Base-by-base conservation (phyloP, 2,113 vertebrate species). In the Platanista minor region DNA sequence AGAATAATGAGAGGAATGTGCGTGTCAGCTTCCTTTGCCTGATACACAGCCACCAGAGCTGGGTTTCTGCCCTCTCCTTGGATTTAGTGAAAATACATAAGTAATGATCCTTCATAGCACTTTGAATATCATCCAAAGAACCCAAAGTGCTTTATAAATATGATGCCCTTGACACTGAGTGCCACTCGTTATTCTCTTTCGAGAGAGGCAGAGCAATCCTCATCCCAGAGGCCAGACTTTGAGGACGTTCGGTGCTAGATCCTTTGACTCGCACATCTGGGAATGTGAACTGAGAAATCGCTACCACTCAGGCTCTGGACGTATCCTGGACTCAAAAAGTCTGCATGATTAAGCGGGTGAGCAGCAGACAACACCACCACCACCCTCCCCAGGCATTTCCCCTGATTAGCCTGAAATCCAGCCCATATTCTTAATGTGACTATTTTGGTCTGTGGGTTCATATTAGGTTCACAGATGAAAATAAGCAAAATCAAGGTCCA, bases 361-460 rank as follows among this genome's bases (percentile, higher is more conserved):
- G 25, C 93, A 87, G 57, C 95, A 95, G 83, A 95, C 95, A 85
- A 59, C 90, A 57, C 74, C 69, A 85, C 80, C 96, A 94, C 97
- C 97, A 98, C 95, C 97, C 98, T 97, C 94, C 90, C 89, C 87
- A 97, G 96, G 97, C 96, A 98, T 98, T 97, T 98, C 97, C 97
- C 96, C 78, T 98, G 94, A 98, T 98, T 97, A 98, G 96, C 78
- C 95, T 97, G 92, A 97, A 97, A 98, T 93, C 90, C 87, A 97
- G 95, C 93, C 83, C 84, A 69, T 91, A 59, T 71, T 97, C 93
- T 96, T 77, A 93, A 94, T 96, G 95, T 93, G 93, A 91, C 97
- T 97, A 69, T 97, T 98, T 95, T 96, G 74, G 77, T 96, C 95
- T 92, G 46, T 95, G 97, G 93, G 97, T 98, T 98, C 98, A 98